A percentile compares a stretch with the other conserved stretches of the same genome.
These are phyloP conservation scores for Fundulus diaphanus DNA, from an alignment of 2,797 vertebrate species.

Conservation along the genomic window DNA sequence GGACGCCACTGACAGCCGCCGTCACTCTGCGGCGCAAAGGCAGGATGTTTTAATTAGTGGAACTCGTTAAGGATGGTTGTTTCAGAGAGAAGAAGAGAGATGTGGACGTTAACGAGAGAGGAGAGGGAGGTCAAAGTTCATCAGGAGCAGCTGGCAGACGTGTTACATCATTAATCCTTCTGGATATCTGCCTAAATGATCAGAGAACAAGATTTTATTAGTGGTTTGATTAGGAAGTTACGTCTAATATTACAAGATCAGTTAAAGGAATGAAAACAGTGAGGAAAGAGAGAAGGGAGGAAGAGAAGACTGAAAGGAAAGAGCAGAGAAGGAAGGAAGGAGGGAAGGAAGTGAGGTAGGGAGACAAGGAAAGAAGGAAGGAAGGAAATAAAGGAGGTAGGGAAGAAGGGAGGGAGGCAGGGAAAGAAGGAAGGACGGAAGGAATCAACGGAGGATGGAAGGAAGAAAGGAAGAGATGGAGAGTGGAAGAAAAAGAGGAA, in stretches of 20 bases:
- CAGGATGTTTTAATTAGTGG: background rate
- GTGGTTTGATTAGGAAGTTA: background rate
- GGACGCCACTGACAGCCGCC: background rate
- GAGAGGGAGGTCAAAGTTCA: constrained; percentile 12
- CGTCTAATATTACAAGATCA: too few relatives aligned
- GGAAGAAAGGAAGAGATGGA: too few relatives aligned
- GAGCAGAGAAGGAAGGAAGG: background rate
- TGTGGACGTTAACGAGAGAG: background rate
- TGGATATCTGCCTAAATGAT: background rate
- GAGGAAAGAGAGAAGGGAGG: background rate
- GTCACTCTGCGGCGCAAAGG: background rate
- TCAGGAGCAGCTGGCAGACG: background rate
- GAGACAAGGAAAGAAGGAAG: background rate
- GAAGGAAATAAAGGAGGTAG: background rate
- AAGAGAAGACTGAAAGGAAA: background rate
- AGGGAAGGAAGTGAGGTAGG: too few relatives aligned
- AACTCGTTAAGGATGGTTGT: background rate
- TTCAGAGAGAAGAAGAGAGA: constrained; percentile 6
- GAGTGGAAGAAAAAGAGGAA: too few relatives aligned
- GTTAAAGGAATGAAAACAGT: too few relatives aligned
- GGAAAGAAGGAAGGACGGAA: background rate
- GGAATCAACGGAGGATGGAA: too few relatives aligned
- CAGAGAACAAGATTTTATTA: background rate
- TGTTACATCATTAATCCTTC: background rate
- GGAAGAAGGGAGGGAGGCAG: background rate